Evolutionary conservation across 2,113 vertebrate species (phyloP).

Genomic region (Archilochus colubris): DNA sequence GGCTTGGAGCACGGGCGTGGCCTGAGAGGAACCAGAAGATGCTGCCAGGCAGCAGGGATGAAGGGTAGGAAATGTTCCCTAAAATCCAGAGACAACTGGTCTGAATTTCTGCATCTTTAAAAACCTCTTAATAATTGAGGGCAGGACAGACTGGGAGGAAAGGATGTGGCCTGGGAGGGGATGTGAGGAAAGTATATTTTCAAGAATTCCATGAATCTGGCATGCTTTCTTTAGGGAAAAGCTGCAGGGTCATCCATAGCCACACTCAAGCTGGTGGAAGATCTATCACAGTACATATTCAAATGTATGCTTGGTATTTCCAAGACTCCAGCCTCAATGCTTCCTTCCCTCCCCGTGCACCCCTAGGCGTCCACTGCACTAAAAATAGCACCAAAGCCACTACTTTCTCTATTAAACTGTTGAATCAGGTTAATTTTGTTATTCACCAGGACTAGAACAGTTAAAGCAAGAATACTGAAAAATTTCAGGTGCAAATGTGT

Average conservation of each 20-base stretch:
- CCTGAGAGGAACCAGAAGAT: background rate
- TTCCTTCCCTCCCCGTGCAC: background rate
- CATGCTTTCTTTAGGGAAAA: background rate
- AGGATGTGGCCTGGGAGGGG: background rate
- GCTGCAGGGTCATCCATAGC: background rate
- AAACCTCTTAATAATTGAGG: background rate
- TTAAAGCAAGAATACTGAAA: background rate
- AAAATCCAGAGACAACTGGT: background rate
- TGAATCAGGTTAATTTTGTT: background rate
- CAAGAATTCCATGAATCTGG: background rate
- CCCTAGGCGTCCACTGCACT: background rate
- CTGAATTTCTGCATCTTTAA: background rate
- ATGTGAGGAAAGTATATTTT: background rate
- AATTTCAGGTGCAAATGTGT: background rate
- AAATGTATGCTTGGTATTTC: background rate
- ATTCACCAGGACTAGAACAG: background rate
- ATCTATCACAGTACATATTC: background rate
- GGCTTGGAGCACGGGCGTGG: rapidly evolving
- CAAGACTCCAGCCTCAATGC: background rate
- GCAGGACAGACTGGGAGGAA: background rate
- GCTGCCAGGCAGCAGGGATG: background rate
- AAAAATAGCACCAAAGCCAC: background rate
- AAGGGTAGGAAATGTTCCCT: background rate
- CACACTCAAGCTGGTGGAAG: background rate
- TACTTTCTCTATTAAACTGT: background rate